Conservation (phyloP, 2,888 invertebrate genomes). For the Yponomeuta cagnagella region DNA sequence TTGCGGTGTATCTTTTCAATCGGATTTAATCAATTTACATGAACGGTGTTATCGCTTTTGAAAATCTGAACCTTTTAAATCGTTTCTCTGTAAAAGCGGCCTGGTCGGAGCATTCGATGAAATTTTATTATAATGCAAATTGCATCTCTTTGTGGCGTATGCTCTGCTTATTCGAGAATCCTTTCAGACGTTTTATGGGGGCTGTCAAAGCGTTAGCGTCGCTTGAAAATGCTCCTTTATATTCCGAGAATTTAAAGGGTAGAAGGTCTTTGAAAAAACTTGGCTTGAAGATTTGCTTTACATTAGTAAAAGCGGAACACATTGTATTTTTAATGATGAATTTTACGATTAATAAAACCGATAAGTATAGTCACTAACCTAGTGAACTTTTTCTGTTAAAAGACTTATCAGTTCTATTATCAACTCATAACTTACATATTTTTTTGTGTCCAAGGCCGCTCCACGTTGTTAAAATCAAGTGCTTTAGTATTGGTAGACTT, state of each 20-base stretch:
- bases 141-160: conserved; percentile 54
- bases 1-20: conserved; percentile 22
- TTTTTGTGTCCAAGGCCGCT: too few species aligned
- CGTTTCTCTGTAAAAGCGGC: conserved; percentile 28
- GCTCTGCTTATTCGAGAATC: conserved; percentile 43
- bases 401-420: too few species aligned
- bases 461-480: too few species aligned
- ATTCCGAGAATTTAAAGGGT: background rate
- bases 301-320: background rate
- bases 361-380: too few species aligned
- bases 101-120: conserved; percentile 46
- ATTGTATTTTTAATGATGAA: too few species aligned
- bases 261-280: background rate
- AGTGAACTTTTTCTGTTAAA: too few species aligned
- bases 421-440: too few species aligned
- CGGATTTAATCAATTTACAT: conserved; percentile 18
- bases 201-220: conserved; percentile 25
- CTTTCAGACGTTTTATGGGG: conserved; percentile 38
- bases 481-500: too few species aligned
- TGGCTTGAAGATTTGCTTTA: background rate
- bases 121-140: conserved; percentile 70
- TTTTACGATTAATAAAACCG: too few species aligned
- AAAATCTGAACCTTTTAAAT: conserved; percentile 40
- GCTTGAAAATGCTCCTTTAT: conserved; percentile 1
- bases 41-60: conserved; percentile 34